Conservation (phyloP, 2,113 vertebrate genomes). For the Lichenostomus cassidix region DNA sequence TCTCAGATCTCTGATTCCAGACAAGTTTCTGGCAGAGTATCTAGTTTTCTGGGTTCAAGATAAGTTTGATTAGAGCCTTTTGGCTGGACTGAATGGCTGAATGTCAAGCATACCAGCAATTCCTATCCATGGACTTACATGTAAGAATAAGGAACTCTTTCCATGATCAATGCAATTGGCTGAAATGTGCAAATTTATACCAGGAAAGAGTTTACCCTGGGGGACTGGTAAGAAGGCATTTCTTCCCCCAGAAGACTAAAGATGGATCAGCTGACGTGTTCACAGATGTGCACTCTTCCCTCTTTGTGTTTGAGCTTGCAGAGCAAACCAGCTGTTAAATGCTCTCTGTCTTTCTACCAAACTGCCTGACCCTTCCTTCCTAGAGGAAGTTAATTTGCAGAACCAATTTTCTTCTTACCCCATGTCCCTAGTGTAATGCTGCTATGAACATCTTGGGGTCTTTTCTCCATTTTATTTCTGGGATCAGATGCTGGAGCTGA, state of each 20-base stretch:
- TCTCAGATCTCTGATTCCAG: neutral
- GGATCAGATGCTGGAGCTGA: neutral
- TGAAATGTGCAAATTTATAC: neutral
- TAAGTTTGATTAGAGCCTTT: neutral
- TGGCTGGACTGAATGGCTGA: neutral
- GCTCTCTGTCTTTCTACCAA: neutral
- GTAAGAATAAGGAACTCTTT: neutral
- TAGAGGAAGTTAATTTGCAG: neutral
- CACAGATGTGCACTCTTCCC: neutral
- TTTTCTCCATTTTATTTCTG: neutral
- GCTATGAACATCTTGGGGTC: neutral
- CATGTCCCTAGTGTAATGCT: neutral
- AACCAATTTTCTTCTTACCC: neutral
- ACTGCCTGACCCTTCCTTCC: neutral
- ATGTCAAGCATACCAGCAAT: neutral
- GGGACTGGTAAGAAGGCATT: neutral
- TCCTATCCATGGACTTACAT: fast-evolving
- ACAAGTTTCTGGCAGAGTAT: neutral
- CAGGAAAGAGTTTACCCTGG: neutral
- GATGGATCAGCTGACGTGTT: neutral
- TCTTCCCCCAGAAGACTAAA: neutral
- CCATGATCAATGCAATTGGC: neutral
- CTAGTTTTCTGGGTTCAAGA: neutral
- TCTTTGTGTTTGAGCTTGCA: neutral
- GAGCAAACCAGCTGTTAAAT: neutral